phyloP scores from a whole-genome alignment of 2,888 invertebrate genomes.

The Lasioglossum leucozonium region DNA sequence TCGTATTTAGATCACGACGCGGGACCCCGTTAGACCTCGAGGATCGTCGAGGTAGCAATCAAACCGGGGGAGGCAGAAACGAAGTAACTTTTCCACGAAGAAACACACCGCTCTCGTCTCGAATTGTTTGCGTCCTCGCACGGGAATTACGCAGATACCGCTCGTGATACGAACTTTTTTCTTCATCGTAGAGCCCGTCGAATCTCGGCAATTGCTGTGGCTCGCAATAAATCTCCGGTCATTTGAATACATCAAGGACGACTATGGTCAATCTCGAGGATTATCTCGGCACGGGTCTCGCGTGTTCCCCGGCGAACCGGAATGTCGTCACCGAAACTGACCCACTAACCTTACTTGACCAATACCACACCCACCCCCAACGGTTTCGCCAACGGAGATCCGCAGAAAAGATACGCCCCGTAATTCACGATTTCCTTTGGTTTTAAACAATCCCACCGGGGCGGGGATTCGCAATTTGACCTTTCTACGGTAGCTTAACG shows the following conservation, averaged over 20 bases:
- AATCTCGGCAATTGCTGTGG: conserved; percentile 9
- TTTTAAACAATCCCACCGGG: conserved; percentile 44
- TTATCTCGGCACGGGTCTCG: conserved; percentile 69
- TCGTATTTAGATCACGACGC: neutral
- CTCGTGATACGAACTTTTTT: conserved; percentile 30
- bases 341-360: conserved; percentile 82
- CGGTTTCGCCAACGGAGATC: conserved; percentile 49
- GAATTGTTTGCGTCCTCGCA: neutral
- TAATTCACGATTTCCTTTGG: conserved; percentile 57
- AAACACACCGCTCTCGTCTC: neutral
- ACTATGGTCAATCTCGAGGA: conserved; percentile 73
- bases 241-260: conserved; percentile 72
- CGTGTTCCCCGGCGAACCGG: conserved; percentile 69
- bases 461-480: conserved; percentile 30
- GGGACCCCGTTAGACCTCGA: neutral
- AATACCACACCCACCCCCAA: conserved; percentile 41
- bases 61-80: conserved; percentile 16
- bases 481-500: conserved; percentile 13
- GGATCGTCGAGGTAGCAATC: conserved; percentile 17
- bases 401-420: conserved; percentile 46
- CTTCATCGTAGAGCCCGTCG: conserved; percentile 4
- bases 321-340: conserved; percentile 77
- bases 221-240: conserved; percentile 47
- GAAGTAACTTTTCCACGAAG: conserved; percentile 11
- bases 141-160: conserved; percentile 27